Evolutionary conservation across 2,113 vertebrate genomes (phyloP).

Genomic region (Benitochromis conjunctus): DNA sequence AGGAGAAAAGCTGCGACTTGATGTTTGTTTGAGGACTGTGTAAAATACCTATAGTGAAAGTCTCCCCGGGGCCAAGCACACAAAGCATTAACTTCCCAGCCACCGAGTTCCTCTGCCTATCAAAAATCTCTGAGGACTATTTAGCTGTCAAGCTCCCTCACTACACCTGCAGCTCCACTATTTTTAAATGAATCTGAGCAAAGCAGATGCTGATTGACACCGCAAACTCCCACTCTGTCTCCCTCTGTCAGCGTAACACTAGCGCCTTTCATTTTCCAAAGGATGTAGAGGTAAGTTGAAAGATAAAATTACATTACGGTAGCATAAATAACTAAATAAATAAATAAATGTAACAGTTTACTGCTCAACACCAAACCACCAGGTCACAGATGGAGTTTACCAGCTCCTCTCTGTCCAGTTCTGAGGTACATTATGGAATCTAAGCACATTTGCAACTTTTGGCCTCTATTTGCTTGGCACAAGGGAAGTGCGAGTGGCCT

Average conservation of each 20-base stretch:
- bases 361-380: slow-evolving; percentile 6
- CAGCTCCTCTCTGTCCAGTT: neutral
- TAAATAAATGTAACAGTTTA: neutral
- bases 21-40: slow-evolving; percentile 54
- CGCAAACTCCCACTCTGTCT: slow-evolving; percentile 52
- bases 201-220: slow-evolving; percentile 73
- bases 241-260: slow-evolving; percentile 45
- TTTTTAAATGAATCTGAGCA: slow-evolving; percentile 67
- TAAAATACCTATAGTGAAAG: slow-evolving; percentile 54
- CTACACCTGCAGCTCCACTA: slow-evolving; percentile 46
- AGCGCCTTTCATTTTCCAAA: slow-evolving; percentile 33
- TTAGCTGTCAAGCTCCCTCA: slow-evolving; percentile 69
- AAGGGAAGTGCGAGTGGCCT: slow-evolving; percentile 7
- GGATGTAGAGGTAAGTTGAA: slow-evolving; percentile 32
- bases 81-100: slow-evolving; percentile 70
- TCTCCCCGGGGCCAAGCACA: slow-evolving; percentile 57
- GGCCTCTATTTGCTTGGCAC: slow-evolving; percentile 48
- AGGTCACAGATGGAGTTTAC: neutral
- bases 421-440: slow-evolving; percentile 17
- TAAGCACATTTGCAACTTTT: slow-evolving; percentile 38
- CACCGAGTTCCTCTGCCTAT: slow-evolving; percentile 62
- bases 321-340: neutral
- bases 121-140: slow-evolving; percentile 71
- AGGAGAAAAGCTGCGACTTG: slow-evolving; percentile 17
- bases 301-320: slow-evolving; percentile 39